A percentile compares a stretch with the other conserved stretches of the same genome.
Conservation (phyloP, 2,797 vertebrate species). For the Sebastolobus alascanus region DNA sequence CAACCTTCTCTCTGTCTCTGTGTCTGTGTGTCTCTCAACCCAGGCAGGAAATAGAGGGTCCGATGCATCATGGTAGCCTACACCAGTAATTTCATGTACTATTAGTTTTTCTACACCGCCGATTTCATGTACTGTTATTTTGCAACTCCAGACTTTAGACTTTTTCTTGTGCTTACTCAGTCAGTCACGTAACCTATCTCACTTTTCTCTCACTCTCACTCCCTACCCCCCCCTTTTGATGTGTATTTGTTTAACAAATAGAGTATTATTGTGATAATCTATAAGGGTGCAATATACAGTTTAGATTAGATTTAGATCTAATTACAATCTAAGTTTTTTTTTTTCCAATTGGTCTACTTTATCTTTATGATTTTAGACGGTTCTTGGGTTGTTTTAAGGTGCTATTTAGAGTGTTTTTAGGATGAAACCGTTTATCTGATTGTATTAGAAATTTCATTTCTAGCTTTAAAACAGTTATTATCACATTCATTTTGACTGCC, state of each 20-base stretch:
- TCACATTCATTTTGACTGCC: too few species aligned
- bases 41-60: conserved; percentile 40
- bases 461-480: too few species aligned
- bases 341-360: background rate
- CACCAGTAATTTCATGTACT: conserved; percentile 44
- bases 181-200: background rate
- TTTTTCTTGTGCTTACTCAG: background rate
- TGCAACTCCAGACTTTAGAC: conserved; percentile 12
- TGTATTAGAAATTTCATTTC: background rate
- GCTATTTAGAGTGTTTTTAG: background rate
- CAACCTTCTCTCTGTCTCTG: conserved; percentile 31
- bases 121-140: conserved; percentile 46
- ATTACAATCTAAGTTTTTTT: too few species aligned
- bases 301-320: background rate
- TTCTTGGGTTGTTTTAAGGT: background rate
- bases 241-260: background rate
- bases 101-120: conserved; percentile 27
- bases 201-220: background rate
- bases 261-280: background rate
- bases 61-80: conserved; percentile 17
- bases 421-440: background rate
- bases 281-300: background rate
- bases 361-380: background rate
- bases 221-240: background rate
- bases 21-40: conserved; percentile 13